These are phyloP conservation scores for Typhlichthys eigenmanni DNA, from an alignment of 2,797 vertebrate species.

Conservation along the genomic window DNA sequence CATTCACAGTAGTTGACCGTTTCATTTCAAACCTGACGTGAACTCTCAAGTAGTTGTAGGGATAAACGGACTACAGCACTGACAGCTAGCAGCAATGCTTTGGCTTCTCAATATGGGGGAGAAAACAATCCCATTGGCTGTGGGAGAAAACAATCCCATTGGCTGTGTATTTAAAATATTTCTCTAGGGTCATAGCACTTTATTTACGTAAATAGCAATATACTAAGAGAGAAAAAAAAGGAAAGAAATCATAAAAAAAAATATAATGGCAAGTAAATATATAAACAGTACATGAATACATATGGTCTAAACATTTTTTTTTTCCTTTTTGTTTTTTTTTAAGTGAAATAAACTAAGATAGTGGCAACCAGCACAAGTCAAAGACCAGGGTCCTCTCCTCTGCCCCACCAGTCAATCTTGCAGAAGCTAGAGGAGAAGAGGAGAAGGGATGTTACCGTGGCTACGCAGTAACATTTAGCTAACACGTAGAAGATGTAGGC, in stretches of 20 bases:
- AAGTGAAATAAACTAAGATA: slow-evolving; percentile 61
- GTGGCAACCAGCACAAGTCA: slow-evolving; percentile 61
- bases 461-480: neutral
- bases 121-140: slow-evolving; percentile 13
- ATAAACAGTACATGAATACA: slow-evolving; percentile 72
- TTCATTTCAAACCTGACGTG: slow-evolving; percentile 32
- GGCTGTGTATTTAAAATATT: slow-evolving; percentile 38
- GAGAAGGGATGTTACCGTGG: neutral
- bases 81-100: slow-evolving; percentile 44
- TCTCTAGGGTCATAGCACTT: slow-evolving; percentile 46
- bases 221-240: slow-evolving; percentile 36
- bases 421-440: neutral
- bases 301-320: slow-evolving; percentile 36
- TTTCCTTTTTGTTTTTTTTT: slow-evolving; percentile 17
- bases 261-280: slow-evolving; percentile 55
- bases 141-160: slow-evolving; percentile 10
- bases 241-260: slow-evolving; percentile 30
- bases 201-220: slow-evolving; percentile 49
- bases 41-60: slow-evolving; percentile 25
- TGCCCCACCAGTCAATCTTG: slow-evolving; percentile 32
- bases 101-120: slow-evolving; percentile 44
- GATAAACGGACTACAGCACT: slow-evolving; percentile 27
- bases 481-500: neutral
- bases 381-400: slow-evolving; percentile 34
- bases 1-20: slow-evolving; percentile 30